These are phyloP conservation scores for Oopsacas minuta DNA, from an alignment of 37 sponge, comb jelly and placozoan genomes.

Conservation along the genomic window DNA sequence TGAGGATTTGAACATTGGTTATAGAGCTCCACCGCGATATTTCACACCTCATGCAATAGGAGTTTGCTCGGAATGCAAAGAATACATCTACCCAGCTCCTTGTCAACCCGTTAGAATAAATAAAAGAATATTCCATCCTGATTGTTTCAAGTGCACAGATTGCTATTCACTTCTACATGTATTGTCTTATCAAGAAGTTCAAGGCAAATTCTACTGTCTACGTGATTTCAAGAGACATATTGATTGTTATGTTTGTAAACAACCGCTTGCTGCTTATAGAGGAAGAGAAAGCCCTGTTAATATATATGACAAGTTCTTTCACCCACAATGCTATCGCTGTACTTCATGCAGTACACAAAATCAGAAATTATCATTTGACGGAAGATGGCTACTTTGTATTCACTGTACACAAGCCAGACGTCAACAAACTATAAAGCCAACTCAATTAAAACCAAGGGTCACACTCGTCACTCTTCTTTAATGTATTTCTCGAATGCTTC, in stretches of 20 bases:
- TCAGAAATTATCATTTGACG: neutral
- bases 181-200: neutral
- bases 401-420: neutral
- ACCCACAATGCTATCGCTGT: neutral
- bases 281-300: conserved; percentile 12
- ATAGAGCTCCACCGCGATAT: neutral
- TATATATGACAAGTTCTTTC: neutral
- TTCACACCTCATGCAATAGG: conserved; percentile 12
- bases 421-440: neutral
- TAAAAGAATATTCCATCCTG: neutral
- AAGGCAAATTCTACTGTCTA: conserved; percentile 6
- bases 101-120: neutral
- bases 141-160: neutral
- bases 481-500: neutral
- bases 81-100: neutral
- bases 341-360: neutral
- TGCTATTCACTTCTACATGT: conserved; percentile 3
- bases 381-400: neutral
- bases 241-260: neutral
- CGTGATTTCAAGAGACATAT: neutral
- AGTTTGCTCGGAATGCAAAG: neutral
- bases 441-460: neutral
- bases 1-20: neutral
- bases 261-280: neutral
- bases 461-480: neutral